These are phyloP conservation scores for Vidua chalybeata DNA, from an alignment of 2,113 vertebrate genomes.

Conservation along the genomic window DNA sequence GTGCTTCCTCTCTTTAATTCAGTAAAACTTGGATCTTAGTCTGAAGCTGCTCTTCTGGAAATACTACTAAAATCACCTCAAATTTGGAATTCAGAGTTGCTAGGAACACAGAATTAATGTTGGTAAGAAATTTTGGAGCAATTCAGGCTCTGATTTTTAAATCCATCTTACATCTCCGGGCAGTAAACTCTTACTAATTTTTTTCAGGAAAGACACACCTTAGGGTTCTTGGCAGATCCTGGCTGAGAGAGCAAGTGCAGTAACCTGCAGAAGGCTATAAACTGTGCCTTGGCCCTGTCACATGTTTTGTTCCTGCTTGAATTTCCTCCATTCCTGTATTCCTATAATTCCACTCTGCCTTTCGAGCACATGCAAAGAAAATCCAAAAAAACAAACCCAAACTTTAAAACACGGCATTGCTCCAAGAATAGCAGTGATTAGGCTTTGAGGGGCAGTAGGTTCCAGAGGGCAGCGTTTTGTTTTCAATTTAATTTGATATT, in stretches of 20 bases:
- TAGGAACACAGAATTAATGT: not conserved
- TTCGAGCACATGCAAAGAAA: not conserved
- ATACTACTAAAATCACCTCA: not conserved
- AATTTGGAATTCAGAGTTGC: not conserved
- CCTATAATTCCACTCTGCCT: not conserved
- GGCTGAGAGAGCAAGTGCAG: not conserved
- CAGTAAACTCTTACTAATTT: not conserved
- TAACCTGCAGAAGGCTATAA: not conserved
- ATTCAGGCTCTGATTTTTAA: not conserved
- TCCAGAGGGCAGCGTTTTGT: not conserved
- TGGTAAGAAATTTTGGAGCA: not conserved
- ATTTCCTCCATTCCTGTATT: not conserved
- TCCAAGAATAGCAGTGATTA: constrained; percentile 5
- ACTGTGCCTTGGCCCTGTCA: not conserved
- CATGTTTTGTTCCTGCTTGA: not conserved
- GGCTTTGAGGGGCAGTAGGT: not conserved
- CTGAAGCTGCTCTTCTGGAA: not conserved
- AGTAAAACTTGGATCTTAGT: not conserved
- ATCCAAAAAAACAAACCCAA: not conserved
- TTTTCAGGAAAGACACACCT: not conserved
- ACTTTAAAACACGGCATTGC: not conserved
- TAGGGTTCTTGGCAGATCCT: not conserved
- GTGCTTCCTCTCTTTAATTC: not conserved
- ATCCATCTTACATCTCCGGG: rapidly evolving
- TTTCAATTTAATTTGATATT: not conserved